phyloP scores from a whole-genome alignment of 92 coral and sea anemone species.

The Porites rus region DNA sequence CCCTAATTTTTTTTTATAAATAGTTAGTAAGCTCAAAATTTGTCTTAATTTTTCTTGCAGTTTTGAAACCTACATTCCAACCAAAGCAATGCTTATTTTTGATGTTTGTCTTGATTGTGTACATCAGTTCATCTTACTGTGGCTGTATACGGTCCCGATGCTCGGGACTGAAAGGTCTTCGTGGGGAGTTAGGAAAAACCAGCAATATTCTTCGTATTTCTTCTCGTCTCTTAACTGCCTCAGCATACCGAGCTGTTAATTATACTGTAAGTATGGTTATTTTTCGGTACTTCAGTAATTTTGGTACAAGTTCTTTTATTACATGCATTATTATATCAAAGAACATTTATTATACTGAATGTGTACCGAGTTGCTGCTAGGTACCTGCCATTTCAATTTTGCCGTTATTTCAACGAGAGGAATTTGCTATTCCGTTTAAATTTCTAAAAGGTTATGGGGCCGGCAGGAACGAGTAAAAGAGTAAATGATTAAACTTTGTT shows the following conservation, averaged over 20 bases:
- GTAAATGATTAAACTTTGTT: too few relatives aligned
- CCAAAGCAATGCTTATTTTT: background rate
- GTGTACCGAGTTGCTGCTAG: too few relatives aligned
- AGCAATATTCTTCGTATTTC: background rate
- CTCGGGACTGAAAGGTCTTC: background rate
- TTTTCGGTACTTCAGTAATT: too few relatives aligned
- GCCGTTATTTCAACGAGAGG: background rate
- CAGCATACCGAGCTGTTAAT: background rate
- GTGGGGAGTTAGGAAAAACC: background rate
- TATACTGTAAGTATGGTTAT: background rate
- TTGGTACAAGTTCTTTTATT: too few relatives aligned
- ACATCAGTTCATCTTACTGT: background rate
- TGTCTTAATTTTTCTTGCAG: background rate
- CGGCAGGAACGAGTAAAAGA: too few relatives aligned
- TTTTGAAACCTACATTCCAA: background rate
- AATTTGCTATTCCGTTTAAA: too few relatives aligned
- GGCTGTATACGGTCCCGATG: constrained; percentile 15
- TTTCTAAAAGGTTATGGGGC: too few relatives aligned
- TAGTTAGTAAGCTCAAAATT: too few relatives aligned
- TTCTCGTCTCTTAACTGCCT: background rate
- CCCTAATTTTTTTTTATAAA: too few relatives aligned
- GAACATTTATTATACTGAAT: too few relatives aligned
- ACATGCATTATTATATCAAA: too few relatives aligned
- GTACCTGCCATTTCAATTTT: background rate
- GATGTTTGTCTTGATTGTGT: background rate